Evolutionary conservation across 2,113 vertebrate genomes (phyloP).

Genomic region (Cervus canadensis): DNA sequence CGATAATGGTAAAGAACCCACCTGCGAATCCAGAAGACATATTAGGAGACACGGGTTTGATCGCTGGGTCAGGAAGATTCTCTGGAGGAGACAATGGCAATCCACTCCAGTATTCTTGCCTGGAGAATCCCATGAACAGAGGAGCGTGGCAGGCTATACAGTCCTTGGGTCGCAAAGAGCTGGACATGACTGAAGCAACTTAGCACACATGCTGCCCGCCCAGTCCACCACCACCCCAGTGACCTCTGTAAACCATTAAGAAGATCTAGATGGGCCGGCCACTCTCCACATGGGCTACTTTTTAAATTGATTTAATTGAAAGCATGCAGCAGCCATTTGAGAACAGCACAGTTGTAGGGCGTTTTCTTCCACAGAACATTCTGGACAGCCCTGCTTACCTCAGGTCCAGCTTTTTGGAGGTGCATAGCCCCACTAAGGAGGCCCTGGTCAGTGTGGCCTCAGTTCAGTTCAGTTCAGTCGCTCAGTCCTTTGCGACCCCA

Average conservation of each 20-base stretch:
- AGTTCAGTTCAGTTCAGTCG: not conserved
- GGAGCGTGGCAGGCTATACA: not conserved
- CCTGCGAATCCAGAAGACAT: not conserved
- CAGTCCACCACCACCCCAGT: not conserved
- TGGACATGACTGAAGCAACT: not conserved
- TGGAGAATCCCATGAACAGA: not conserved
- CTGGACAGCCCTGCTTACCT: not conserved
- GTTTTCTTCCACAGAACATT: rapidly evolving
- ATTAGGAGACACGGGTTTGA: not conserved
- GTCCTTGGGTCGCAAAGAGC: not conserved
- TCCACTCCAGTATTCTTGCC: not conserved
- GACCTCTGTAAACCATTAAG: too few relatives aligned
- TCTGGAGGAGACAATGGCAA: not conserved
- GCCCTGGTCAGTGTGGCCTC: not conserved
- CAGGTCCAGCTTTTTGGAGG: not conserved
- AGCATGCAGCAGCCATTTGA: rapidly evolving
- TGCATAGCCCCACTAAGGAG: not conserved
- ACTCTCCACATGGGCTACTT: not conserved
- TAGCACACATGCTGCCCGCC: not conserved
- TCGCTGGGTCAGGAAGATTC: not conserved
- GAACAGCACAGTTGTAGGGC: too few relatives aligned
- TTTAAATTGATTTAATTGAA: not conserved
- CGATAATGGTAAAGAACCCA: not conserved
- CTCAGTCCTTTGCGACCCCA: not conserved
- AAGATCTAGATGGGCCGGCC: not conserved